Evolutionary conservation across 30 jellyfish, hydroid and myxozoan genomes (phyloP), one percentile per base, ranked within the genome.

Genomic region (Nemopilema nomurai): DNA sequence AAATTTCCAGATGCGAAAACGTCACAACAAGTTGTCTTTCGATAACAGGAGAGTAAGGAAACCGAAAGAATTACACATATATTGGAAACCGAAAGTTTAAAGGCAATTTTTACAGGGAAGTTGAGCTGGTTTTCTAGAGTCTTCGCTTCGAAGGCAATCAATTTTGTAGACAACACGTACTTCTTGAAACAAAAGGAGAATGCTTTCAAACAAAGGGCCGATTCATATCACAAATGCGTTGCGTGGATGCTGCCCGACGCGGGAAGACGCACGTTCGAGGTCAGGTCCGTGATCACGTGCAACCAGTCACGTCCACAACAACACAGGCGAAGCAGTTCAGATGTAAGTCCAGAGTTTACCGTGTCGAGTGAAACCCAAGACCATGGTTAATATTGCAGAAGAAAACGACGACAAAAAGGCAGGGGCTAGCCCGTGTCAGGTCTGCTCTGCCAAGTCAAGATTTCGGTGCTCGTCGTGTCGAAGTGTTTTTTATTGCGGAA

Each of bases 401-500:
- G 71, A 49, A 24, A 50, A 18, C 81, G 80, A 79, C 17, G 80
- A 41, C 9, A 41, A 41, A 41, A 41, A 41, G 57, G 57, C 57
- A 41, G 57, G 13, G 57, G 57, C 62, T 27, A 66, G 30, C 18
- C 32, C 26, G 81, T 83, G 91, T 27, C 25, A 31, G 51, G 79
- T 83, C 62, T 83, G 91, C 76, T 76, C 71, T 18, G 53, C 62
- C n/a, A 71, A 83, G 32, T 31, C 91, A 16, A 70, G 65, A 29
- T 83, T 83, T 33, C 27, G 91, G 26, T 83, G 91, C 51, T 68
- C 91, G 16, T 83, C 91, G 8, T 83, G 91, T 29, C 82, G 76
- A 28, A 57, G 41, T 49, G 91, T 76, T 28, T 65, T 50, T 26
- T 83, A 83, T 70, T 83, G 91, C 18, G 85, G 91, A 51, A 66